These are phyloP conservation scores for Suillia variegata DNA, from an alignment of 2,888 invertebrate genomes.

Conservation along the genomic window DNA sequence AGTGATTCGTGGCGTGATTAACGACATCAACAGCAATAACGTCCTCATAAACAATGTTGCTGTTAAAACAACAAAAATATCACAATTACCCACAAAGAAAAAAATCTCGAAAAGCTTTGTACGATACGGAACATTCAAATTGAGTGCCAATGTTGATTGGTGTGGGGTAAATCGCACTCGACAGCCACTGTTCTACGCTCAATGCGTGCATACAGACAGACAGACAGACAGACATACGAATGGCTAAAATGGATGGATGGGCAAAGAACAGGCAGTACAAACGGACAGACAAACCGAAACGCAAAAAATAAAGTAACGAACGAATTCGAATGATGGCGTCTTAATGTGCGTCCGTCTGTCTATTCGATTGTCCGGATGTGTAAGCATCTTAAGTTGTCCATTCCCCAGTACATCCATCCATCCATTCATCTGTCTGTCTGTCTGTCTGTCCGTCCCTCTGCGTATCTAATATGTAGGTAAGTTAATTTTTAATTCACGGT, in stretches of 20 bases:
- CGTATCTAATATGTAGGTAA: slow-evolving; percentile 40
- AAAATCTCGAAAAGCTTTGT: background rate
- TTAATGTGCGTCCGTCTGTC: background rate
- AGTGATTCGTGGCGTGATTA: too few relatives aligned
- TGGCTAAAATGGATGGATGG: too few relatives aligned
- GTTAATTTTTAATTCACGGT: slow-evolving; percentile 41
- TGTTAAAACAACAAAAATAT: slow-evolving; percentile 5
- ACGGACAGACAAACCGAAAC: too few relatives aligned
- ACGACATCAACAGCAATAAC: slow-evolving; percentile 1
- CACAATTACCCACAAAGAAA: background rate
- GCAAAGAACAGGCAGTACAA: too few relatives aligned
- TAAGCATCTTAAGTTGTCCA: too few relatives aligned
- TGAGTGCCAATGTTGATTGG: slow-evolving; percentile 33
- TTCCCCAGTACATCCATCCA: background rate
- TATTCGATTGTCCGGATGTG: background rate
- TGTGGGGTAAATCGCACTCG: slow-evolving; percentile 37
- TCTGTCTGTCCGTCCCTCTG: slow-evolving; percentile 32
- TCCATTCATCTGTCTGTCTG: slow-evolving; percentile 21
- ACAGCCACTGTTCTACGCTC: slow-evolving; percentile 42
- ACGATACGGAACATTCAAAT: slow-evolving; percentile 8
- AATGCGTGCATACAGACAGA: slow-evolving; percentile 21
- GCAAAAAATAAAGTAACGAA: too few relatives aligned
- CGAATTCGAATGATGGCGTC: too few relatives aligned
- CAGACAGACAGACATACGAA: background rate
- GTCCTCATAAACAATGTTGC: background rate